These are phyloP conservation scores for Tupaia tana DNA, from an alignment of 2,113 vertebrate genomes.

Conservation along the genomic window DNA sequence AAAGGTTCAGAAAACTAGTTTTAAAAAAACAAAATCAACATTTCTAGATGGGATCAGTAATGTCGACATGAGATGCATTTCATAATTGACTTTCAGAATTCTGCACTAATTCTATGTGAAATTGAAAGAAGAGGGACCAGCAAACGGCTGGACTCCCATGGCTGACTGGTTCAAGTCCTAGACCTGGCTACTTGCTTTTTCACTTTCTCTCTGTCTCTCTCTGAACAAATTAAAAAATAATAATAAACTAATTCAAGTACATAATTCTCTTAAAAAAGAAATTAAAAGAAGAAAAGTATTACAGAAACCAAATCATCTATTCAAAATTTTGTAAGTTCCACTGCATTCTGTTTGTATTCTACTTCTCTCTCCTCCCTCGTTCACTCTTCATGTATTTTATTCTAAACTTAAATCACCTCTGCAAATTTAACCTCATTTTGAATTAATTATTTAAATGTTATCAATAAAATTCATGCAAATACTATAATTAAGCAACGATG, in stretches of 20 bases:
- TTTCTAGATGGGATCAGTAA: constrained; percentile 7
- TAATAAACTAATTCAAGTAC: no score
- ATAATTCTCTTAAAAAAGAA: no score
- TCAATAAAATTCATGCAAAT: background rate
- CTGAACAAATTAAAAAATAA: no score
- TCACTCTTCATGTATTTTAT: background rate
- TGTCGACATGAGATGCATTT: background rate
- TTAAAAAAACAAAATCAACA: constrained; percentile 30
- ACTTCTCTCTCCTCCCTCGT: background rate
- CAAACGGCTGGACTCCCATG: no score
- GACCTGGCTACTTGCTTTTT: no score
- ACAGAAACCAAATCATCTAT: background rate
- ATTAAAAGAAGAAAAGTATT: no score
- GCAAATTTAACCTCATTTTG: constrained; percentile 26
- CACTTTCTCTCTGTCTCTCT: no score
- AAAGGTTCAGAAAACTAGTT: constrained; percentile 16
- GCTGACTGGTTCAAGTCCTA: no score
- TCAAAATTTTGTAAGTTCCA: background rate
- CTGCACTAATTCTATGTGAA: background rate
- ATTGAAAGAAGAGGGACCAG: background rate
- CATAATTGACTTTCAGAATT: constrained; percentile 21
- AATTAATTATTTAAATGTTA: background rate
- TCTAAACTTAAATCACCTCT: background rate
- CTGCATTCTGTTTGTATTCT: background rate
- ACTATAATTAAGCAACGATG: background rate